Evolutionary conservation across 2,113 vertebrate genomes (phyloP), one percentile per base, ranked within the genome.

Genomic region (Sorex araneus): DNA sequence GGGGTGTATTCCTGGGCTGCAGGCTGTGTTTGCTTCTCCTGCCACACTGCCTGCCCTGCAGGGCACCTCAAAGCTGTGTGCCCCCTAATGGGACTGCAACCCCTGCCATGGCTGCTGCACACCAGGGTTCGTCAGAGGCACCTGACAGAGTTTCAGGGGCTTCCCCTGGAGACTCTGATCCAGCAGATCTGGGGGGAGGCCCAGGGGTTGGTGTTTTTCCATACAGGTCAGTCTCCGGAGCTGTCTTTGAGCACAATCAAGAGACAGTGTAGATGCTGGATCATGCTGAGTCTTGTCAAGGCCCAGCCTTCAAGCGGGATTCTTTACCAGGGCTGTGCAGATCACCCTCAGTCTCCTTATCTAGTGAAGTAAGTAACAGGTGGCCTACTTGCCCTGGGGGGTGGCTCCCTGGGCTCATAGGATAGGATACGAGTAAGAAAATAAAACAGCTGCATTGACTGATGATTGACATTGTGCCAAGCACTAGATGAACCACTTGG

Each of bases 381-480:
- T 8, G 18, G 18, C 36, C 79, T 70, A 15, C 43, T 19, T 79
- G 63, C 18, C 50, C 28, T 74, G 67, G 43, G 25, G 25, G 28
- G 25, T 3, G 15, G 67, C 40, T 78, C 57, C 8, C 5, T 34
- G 27, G 45, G 43, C 57, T 82, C 50, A 85, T 84, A 5, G 11
- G 8, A 89, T 21, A 63, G 8, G 18, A 77, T 40, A 40, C 2
- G 3, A 79, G 9, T 70, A 25, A 80, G 75, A 79, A 50, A 82
- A 83, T 69, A 89, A 79, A 93, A 70, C 4, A 78, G 71, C 25
- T 82, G 91, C 70, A 50, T 40, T 36, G n/a, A 66, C 16, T 43
- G 36, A 63, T 50, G 13, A 32, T 23, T 66, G 28, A 77, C 50
- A 63, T 63, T 27, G 19, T 25, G 43, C 36, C 15, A 30, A 45